These are phyloP conservation scores for Stenopsyche tienmushanensis DNA, from an alignment of 1,140 invertebrate genomes.

Conservation along the genomic window DNA sequence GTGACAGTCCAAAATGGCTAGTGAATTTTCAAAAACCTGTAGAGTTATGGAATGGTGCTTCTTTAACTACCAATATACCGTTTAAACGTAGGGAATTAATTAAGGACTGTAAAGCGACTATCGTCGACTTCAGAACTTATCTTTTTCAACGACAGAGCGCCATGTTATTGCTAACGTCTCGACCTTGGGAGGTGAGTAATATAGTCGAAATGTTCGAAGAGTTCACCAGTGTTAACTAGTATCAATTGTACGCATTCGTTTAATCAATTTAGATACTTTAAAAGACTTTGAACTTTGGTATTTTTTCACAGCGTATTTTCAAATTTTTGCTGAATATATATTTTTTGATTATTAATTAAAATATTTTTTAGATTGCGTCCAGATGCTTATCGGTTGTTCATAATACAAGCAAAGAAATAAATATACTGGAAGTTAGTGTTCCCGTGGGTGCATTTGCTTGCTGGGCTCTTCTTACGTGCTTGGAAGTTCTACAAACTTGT, in stretches of 20 bases:
- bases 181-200: constrained; percentile 75
- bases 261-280: no score
- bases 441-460: constrained; percentile 84
- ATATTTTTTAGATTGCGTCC: constrained; percentile 76
- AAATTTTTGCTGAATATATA: no score
- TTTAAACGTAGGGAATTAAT: constrained; percentile 70
- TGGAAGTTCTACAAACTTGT: constrained; percentile 84
- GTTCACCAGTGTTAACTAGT: not conserved
- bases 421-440: constrained; percentile 72
- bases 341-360: not conserved
- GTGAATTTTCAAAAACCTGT: constrained; percentile 72
- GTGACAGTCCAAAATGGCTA: constrained; percentile 81
- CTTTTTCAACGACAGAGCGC: constrained; percentile 91
- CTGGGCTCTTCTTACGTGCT: constrained; percentile 90
- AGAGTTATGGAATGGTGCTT: constrained; percentile 80
- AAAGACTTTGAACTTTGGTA: no score
- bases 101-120: constrained; percentile 66
- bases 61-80: constrained; percentile 67
- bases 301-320: no score
- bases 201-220: not conserved
- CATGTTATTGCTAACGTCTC: constrained; percentile 74
- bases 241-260: not conserved
- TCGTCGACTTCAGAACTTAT: constrained; percentile 92
- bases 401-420: constrained; percentile 79
- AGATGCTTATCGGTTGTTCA: constrained; percentile 84